phyloP scores from a whole-genome alignment of 1,140 invertebrate species.

The Linepithema humile region DNA sequence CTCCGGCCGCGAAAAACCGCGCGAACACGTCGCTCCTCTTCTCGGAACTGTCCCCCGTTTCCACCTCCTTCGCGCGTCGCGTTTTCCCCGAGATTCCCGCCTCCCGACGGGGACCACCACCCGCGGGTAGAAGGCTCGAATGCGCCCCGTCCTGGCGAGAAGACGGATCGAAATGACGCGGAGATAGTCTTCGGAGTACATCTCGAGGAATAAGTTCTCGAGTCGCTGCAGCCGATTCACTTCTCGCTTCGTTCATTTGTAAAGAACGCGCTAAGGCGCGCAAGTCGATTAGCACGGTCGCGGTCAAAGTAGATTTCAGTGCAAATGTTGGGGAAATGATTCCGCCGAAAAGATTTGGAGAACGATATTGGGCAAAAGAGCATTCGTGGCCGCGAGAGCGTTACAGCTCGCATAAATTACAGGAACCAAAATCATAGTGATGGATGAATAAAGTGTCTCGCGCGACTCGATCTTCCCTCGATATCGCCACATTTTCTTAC shows the following conservation, averaged over 20 bases:
- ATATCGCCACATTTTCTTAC: background rate
- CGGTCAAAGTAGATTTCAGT: background rate
- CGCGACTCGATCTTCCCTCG: background rate
- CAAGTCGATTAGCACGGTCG: background rate
- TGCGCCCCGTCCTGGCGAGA: too few species aligned
- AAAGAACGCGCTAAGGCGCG: background rate
- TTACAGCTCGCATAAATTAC: background rate
- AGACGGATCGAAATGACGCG: too few species aligned
- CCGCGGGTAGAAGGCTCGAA: background rate
- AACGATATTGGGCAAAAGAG: background rate
- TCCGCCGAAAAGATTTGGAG: background rate
- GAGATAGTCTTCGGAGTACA: background rate
- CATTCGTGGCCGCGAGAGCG: background rate
- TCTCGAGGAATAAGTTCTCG: background rate
- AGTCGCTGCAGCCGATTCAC: background rate
- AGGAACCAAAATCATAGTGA: background rate
- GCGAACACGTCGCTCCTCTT: slow-evolving; percentile 35
- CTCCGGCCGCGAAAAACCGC: slow-evolving; percentile 40
- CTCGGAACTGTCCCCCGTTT: slow-evolving; percentile 2
- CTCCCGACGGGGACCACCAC: background rate
- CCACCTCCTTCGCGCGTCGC: background rate
- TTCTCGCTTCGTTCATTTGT: background rate
- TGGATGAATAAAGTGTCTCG: background rate
- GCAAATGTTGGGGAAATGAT: background rate
- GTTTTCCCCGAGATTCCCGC: background rate